Percentiles rank a stretch among this genome's conserved stretches.
Conservation (phyloP, 2,113 vertebrate genomes). For the Antidorcas marsupialis region DNA sequence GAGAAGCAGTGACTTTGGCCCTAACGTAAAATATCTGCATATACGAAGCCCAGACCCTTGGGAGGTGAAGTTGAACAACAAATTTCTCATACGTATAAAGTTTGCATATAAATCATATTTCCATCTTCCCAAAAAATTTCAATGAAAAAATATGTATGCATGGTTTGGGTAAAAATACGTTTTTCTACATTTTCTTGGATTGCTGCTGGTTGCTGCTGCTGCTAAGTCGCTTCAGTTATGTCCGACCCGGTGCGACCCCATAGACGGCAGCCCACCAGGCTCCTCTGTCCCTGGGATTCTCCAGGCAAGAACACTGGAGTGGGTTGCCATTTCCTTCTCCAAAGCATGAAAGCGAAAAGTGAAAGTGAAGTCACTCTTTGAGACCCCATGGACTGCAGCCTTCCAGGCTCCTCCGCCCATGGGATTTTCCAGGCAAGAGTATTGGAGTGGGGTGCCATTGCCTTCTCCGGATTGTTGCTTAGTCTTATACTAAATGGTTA, state of each 20-base stretch:
- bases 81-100: background rate
- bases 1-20: background rate
- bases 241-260: too few species aligned
- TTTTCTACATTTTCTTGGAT: background rate
- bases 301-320: too few species aligned
- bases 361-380: too few species aligned
- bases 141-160: background rate
- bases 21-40: background rate
- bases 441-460: too few species aligned
- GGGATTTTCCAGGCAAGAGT: too few species aligned
- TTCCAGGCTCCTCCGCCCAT: too few species aligned
- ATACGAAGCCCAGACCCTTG: background rate
- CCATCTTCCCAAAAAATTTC: background rate
- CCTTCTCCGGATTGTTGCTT: background rate
- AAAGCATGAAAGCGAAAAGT: too few species aligned
- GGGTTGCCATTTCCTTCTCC: too few species aligned
- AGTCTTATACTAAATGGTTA: background rate
- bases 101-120: background rate
- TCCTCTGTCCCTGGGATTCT: too few species aligned
- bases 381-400: too few species aligned
- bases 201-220: background rate
- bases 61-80: background rate
- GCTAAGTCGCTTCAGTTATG: too few species aligned
- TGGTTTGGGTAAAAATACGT: background rate
- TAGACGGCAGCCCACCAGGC: too few species aligned